These are phyloP conservation scores for Trichechus manatus DNA, from an alignment of 2,113 vertebrate species.

Conservation along the genomic window DNA sequence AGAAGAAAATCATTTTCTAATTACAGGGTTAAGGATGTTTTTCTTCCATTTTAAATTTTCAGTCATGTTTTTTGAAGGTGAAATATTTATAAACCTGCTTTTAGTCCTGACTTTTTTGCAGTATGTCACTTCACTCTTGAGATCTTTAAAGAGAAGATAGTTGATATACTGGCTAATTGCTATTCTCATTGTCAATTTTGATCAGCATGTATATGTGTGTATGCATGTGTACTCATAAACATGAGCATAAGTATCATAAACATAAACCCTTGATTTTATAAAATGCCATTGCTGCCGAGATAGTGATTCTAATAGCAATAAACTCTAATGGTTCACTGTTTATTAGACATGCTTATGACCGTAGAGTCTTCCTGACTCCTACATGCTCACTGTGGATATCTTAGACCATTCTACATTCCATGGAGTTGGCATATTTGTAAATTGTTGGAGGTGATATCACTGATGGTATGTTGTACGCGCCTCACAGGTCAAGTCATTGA, in stretches of 20 bases:
- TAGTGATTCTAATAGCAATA: slow-evolving; percentile 14
- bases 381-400: not conserved
- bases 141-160: not conserved
- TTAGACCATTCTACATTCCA: not conserved
- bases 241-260: not conserved
- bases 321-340: not conserved
- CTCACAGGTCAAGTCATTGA: not conserved
- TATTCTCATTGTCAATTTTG: not conserved
- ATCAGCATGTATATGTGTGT: not conserved
- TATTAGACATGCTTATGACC: not conserved
- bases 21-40: not conserved
- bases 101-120: not conserved
- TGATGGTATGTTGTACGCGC: not conserved
- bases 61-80: not conserved
- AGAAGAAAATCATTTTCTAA: not conserved
- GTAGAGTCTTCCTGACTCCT: not conserved
- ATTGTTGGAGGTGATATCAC: not conserved
- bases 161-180: not conserved
- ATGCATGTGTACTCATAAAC: not conserved
- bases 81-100: not conserved
- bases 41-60: not conserved
- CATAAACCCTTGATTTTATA: slow-evolving; percentile 13
- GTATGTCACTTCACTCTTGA: not conserved
- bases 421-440: not conserved
- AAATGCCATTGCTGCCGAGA: not conserved